Conservation (phyloP, 2,888 invertebrate genomes). For the Patella caerulea region DNA sequence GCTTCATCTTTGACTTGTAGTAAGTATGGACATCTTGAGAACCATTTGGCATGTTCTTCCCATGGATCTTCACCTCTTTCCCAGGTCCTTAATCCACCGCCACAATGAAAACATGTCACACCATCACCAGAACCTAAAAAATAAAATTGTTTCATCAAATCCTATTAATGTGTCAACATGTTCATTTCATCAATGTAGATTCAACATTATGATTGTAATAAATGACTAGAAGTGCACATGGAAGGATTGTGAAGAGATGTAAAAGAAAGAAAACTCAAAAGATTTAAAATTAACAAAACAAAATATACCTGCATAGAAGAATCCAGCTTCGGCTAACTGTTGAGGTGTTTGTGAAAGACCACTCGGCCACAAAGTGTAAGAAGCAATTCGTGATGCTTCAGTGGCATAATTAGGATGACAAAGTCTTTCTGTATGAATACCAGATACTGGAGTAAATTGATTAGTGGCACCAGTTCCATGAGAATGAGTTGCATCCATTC, state of each 20-base stretch:
- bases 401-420: conserved; percentile 54
- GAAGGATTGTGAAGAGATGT: no score
- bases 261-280: no score
- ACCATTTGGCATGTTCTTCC: conserved; percentile 95
- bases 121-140: conserved; percentile 59
- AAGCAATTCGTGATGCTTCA: conserved; percentile 48
- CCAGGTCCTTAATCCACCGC: conserved; percentile 95
- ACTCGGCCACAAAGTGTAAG: conserved; percentile 80
- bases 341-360: conserved; percentile 85
- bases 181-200: no score
- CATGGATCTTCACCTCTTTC: conserved; percentile 91
- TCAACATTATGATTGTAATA: no score
- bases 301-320: conserved; percentile 85
- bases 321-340: conserved; percentile 89
- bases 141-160: no score
- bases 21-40: conserved; percentile 87
- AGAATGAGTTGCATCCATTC: neutral
- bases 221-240: no score
- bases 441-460: conserved; percentile 12
- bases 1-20: conserved; percentile 84
- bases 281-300: no score
- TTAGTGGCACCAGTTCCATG: no score
- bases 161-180: no score
- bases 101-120: conserved; percentile 93
- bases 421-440: conserved; percentile 50